phyloP scores from a whole-genome alignment of 1,140 invertebrate genomes.

The Globodera rostochiensis region DNA sequence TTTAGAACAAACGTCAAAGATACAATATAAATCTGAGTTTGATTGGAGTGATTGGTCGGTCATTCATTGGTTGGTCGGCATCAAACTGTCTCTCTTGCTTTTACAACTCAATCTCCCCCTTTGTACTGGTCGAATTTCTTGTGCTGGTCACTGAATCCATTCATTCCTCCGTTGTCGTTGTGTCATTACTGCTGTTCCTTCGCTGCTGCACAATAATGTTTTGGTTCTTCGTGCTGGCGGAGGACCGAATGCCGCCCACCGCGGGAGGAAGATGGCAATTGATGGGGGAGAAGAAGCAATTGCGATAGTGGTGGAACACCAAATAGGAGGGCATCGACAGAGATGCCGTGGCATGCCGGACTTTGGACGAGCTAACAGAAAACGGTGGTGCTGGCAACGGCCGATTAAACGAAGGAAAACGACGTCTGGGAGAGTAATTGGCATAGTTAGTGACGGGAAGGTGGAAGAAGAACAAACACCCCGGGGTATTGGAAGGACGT shows the following conservation, averaged over 20 bases:
- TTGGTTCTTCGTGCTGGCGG: neutral
- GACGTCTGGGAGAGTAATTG: neutral
- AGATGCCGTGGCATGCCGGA: too few relatives aligned
- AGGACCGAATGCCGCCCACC: neutral
- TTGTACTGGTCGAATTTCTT: slow-evolving; percentile 4
- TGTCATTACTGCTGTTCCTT: neutral
- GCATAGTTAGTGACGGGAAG: neutral
- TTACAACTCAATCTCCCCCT: neutral
- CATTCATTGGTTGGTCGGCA: neutral
- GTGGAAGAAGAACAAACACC: too few relatives aligned
- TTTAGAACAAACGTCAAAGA: neutral
- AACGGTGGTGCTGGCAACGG: neutral
- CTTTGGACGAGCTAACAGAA: neutral
- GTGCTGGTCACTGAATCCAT: neutral
- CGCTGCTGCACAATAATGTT: slow-evolving; percentile 6
- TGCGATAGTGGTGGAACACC: neutral
- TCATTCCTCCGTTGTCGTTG: too few relatives aligned
- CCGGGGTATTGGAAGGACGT: neutral
- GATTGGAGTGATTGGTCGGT: neutral
- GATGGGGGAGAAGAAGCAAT: slow-evolving; percentile 30
- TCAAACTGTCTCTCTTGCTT: neutral
- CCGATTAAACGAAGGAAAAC: neutral
- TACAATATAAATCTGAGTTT: neutral
- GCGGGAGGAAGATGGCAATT: slow-evolving; percentile 15
- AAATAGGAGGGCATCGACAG: too few relatives aligned